phyloP scores from a whole-genome alignment of 2,113 vertebrate species.

The Maylandia zebra region DNA sequence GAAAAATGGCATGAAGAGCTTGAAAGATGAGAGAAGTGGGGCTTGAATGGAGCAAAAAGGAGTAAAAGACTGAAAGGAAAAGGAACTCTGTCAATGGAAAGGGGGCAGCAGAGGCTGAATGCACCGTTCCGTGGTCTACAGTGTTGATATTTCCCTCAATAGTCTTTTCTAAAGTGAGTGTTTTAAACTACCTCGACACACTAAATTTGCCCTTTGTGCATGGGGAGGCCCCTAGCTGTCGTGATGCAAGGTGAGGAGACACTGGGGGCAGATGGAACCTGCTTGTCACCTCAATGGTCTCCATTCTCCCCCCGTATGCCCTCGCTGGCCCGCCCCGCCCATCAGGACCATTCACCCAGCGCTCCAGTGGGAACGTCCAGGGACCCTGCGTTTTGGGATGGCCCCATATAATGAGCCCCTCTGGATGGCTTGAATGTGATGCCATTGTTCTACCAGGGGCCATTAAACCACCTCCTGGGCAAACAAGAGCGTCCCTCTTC shows the following conservation, averaged over 20 bases:
- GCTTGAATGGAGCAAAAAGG: conserved; percentile 68
- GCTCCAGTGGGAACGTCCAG: conserved; percentile 87
- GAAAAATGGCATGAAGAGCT: conserved; percentile 74
- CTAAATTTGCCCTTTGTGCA: conserved; percentile 79
- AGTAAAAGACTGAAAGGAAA: conserved; percentile 76
- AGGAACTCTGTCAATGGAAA: conserved; percentile 76
- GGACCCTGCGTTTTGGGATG: conserved; percentile 79
- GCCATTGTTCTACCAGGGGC: conserved; percentile 85
- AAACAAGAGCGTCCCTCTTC: conserved; percentile 93
- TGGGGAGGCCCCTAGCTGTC: conserved; percentile 76
- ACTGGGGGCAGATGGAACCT: conserved; percentile 94
- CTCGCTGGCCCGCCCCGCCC: conserved; percentile 68
- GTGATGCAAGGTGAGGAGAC: conserved; percentile 90
- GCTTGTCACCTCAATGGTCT: conserved; percentile 84
- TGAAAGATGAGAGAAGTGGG: conserved; percentile 73
- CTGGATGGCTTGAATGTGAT: conserved; percentile 83
- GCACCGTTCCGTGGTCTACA: conserved; percentile 71
- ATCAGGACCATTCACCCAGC: conserved; percentile 80
- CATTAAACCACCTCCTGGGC: conserved; percentile 96
- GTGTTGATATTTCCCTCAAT: conserved; percentile 79
- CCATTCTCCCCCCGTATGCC: conserved; percentile 73
- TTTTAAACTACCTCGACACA: conserved; percentile 78
- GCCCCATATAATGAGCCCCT: conserved; percentile 86
- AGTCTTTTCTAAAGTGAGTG: conserved; percentile 75
- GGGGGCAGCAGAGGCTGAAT: conserved; percentile 76